Evolutionary conservation across 1,140 invertebrate species (phyloP), one percentile per base, ranked within the genome.

Genomic region (Radopholus similis): DNA sequence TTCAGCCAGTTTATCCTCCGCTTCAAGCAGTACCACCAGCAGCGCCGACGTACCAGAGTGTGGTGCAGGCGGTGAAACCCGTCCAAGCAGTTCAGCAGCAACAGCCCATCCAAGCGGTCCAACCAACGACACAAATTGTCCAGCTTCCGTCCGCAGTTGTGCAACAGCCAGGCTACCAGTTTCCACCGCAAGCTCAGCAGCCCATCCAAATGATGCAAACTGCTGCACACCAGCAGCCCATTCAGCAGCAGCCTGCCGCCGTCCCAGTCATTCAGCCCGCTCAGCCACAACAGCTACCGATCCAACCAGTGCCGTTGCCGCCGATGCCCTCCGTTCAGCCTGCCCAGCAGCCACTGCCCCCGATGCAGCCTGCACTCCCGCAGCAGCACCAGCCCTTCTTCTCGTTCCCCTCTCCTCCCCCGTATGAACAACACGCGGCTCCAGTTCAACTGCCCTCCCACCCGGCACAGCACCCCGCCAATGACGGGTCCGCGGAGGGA

Each of bases 401-500:
- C 47, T 26, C 8, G 23, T 21, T 51, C 30, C 47, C 47, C 3
- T 51, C 23, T 11, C 18, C 21, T 51, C 47, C 30, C 13, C 54
- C 68, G 21, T n/a, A n/a, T n/a, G n/a, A n/a, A n/a, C n/a, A 62
- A 37, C 28, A 71, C 40, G 28, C n/a, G 49, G 26, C 42, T 63
- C 34, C 70, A 62, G 30, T 44, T 40, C 47, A 28, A 65, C 38
- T 63, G 21, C 37, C 57, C 6, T 42, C 40, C 26, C 51, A 30
- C 30, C 8, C 26, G 28, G 18, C 37, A 30, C 58, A 63, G 56
- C 26, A 23, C 35, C 21, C 28, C 32, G 5, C 15, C 18, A 66
- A 18, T 13, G 51, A 63, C n/a, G 58, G 34, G 23, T 55, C 66
- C 37, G 32, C 66, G 42, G 60, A 42, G 35, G 74, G 51, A 18